Base-by-base conservation (phyloP, 1,140 invertebrate species). In the Patella vulgata region DNA sequence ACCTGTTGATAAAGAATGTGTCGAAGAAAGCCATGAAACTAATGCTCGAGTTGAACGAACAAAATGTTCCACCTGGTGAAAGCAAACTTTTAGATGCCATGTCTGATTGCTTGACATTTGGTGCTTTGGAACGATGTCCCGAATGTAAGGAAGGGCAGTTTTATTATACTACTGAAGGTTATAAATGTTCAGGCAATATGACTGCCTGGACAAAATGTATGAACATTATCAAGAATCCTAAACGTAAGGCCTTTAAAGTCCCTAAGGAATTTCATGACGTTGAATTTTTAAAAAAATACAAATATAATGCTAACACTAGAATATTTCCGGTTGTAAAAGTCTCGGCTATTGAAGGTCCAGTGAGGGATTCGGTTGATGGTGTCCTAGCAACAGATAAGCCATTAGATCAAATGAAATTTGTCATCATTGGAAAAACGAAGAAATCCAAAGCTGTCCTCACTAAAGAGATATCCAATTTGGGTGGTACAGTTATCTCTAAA, bases 131-230 rank as follows among this genome's bases (percentile, higher is more conserved):
- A 56, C 88, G 88, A 0, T 99, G 97, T 81, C 79, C 88, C 5
- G 89, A 91, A 74, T 99, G 97, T 79, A 89, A 89, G 58, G 80
- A 85, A 36, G 91, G 91, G 11, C 90, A 94, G 74, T 86, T 95
- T 69, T 69, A 71, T 27, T 87, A 87, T 73, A 80, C 76, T 56
- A 91, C 90, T 71, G 89, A 89, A 70, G 91, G 91, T 0, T 97
- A 96, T 76, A 84, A 87, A 63, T 97, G 95, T 77, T 85, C 82
- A 69, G 96, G 96, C 43, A 86, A 91, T 81, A 71, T 96, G 33
- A 91, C 90, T 25, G 96, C 96, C 81, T 99, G 95, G 93, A 91
- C 92, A 0, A 94, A 93, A 82, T 99, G 97, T 82, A 86, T 88
- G 43, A 89, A 91, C 69, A 76, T 89, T 9, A 89, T 89, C 0